phyloP scores from a whole-genome alignment of 53 echinoderm and acorn worm species.

The Hippasteria phrygiana region DNA sequence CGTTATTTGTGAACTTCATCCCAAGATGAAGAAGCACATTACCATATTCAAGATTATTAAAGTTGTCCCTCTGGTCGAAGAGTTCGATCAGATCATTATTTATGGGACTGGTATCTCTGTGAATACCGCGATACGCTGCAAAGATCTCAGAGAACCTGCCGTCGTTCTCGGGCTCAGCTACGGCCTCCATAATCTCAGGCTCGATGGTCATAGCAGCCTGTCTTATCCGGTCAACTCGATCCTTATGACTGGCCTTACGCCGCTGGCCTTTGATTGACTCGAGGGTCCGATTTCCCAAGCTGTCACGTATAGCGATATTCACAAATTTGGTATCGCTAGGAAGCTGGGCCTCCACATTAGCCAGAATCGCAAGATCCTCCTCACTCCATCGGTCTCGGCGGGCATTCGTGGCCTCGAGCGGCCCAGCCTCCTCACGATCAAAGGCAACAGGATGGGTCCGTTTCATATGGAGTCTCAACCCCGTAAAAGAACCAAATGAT shows the following conservation, averaged over 20 bases:
- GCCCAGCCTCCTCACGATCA: not conserved
- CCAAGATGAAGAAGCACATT: too few species aligned
- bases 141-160: too few species aligned
- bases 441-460: not conserved
- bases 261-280: slow-evolving; percentile 23
- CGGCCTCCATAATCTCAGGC: too few species aligned
- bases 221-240: not conserved
- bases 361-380: slow-evolving; percentile 4
- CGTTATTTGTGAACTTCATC: too few species aligned
- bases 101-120: too few species aligned
- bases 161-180: too few species aligned
- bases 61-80: too few species aligned
- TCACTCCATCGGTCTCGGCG: slow-evolving; percentile 32
- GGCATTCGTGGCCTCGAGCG: not conserved
- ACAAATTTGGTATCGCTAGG: not conserved
- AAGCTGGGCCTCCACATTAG: slow-evolving; percentile 18
- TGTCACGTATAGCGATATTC: not conserved
- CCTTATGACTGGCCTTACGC: not conserved
- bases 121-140: too few species aligned
- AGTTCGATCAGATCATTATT: too few species aligned
- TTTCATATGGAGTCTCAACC: not conserved
- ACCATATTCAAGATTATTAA: too few species aligned
- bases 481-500: not conserved
- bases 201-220: too few species aligned
- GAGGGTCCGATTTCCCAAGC: not conserved